A percentile compares a stretch with the other conserved stretches of the same genome.
Evolutionary conservation across 2,797 vertebrate species (phyloP).

Genomic region (Sebastes vulpes): DNA sequence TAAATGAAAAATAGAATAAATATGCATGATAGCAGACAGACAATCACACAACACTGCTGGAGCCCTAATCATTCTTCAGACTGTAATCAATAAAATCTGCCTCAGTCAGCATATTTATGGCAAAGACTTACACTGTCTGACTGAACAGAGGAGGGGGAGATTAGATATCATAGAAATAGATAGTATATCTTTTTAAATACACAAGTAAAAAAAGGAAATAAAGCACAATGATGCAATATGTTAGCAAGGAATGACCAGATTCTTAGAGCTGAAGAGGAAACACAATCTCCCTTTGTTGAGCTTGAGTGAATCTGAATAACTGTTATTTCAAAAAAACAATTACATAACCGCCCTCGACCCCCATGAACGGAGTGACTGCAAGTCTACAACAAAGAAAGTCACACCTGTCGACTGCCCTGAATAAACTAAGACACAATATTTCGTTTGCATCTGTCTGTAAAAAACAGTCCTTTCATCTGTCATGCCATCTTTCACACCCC

Average conservation of each 20-base stretch:
- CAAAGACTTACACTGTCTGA: slow-evolving; percentile 12
- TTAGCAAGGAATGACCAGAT: background rate
- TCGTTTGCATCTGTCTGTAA: slow-evolving; percentile 41
- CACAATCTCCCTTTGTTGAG: background rate
- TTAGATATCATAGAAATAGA: background rate
- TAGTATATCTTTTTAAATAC: background rate
- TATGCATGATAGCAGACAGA: background rate
- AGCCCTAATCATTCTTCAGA: slow-evolving; percentile 44
- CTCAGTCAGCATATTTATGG: slow-evolving; percentile 52
- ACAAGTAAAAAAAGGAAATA: background rate
- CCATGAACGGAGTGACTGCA: slow-evolving; percentile 6
- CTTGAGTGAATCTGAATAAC: slow-evolving; percentile 2
- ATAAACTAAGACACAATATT: slow-evolving; percentile 33
- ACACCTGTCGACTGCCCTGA: slow-evolving; percentile 33
- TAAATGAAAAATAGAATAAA: background rate
- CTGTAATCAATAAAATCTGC: slow-evolving; percentile 56
- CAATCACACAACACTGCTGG: slow-evolving; percentile 41
- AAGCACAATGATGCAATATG: background rate
- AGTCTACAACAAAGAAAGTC: background rate
- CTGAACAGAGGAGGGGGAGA: background rate
- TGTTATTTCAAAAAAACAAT: background rate
- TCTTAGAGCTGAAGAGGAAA: background rate
- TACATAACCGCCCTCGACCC: slow-evolving; percentile 3
- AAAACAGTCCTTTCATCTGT: slow-evolving; percentile 57
- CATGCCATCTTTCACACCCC: slow-evolving; percentile 35